Conservation (phyloP, 2,888 invertebrate species). For the Eudemis profundana region DNA sequence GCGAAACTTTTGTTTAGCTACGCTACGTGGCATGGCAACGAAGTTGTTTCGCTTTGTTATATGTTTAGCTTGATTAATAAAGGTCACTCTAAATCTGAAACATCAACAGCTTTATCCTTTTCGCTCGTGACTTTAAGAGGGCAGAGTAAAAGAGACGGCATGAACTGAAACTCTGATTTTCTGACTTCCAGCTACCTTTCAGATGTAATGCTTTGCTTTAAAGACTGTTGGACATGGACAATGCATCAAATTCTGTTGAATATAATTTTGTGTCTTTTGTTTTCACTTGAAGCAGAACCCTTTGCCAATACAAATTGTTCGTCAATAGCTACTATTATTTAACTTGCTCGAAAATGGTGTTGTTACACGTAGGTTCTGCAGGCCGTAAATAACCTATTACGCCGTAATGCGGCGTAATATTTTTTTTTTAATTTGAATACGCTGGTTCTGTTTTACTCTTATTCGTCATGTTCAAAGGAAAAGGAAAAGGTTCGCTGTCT, state of each 20-base stretch:
- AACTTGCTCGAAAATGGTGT: too few relatives aligned
- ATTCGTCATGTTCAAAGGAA: too few relatives aligned
- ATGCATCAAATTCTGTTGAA: slow-evolving; percentile 1
- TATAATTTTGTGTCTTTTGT: neutral
- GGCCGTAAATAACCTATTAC: too few relatives aligned
- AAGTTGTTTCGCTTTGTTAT: slow-evolving; percentile 1
- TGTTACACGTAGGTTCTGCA: too few relatives aligned
- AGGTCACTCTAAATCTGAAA: slow-evolving; percentile 18
- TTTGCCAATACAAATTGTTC: neutral
- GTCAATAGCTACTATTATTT: too few relatives aligned
- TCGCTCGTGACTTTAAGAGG: neutral
- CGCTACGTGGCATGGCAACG: slow-evolving; percentile 17
- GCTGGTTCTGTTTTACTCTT: too few relatives aligned
- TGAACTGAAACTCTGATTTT: neutral
- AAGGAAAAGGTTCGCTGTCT: too few relatives aligned
- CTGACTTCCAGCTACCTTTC: neutral
- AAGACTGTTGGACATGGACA: slow-evolving; percentile 4
- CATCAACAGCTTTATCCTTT: neutral
- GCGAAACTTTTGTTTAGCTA: slow-evolving; percentile 30
- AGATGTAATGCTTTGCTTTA: slow-evolving; percentile 4
- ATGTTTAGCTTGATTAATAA: slow-evolving; percentile 3
- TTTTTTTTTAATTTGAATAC: too few relatives aligned
- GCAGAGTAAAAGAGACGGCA: neutral
- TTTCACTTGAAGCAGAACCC: neutral
- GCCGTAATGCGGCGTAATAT: too few relatives aligned